Percentiles rank a stretch among this genome's conserved stretches.
Conservation (phyloP, 2,797 vertebrate genomes). For the Gadopsis marmoratus region DNA sequence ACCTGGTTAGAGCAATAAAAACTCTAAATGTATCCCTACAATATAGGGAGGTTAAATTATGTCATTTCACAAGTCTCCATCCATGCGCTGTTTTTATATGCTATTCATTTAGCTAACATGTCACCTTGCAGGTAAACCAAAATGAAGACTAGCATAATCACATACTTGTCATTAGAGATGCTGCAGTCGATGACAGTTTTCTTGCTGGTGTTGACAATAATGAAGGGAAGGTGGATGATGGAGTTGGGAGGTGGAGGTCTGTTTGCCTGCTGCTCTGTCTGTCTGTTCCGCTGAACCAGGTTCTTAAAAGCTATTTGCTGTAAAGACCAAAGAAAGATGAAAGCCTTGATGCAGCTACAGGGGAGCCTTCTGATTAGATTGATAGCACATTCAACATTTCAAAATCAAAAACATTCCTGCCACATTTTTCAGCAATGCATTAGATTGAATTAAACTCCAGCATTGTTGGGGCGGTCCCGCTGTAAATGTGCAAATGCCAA, state of each 20-base stretch:
- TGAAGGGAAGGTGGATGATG: slow-evolving; percentile 98
- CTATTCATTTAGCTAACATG: neutral
- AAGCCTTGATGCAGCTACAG: neutral
- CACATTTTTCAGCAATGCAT: neutral
- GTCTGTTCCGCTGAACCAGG: slow-evolving; percentile 96
- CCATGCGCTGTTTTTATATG: neutral
- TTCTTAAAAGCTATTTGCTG: slow-evolving; percentile 99
- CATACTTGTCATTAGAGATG: slow-evolving; percentile 99
- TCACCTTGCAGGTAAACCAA: neutral
- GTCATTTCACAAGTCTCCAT: neutral
- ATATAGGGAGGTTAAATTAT: neutral
- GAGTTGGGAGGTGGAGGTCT: slow-evolving; percentile 95
- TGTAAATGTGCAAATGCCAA: neutral
- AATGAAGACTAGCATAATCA: slow-evolving; percentile 5
- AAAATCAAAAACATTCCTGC: neutral
- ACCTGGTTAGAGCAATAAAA: neutral
- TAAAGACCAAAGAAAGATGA: slow-evolving; percentile 39
- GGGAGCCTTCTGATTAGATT: neutral
- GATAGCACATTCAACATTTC: neutral
- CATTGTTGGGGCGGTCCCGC: neutral
- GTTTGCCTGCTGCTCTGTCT: slow-evolving; percentile 93
- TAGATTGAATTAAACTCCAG: neutral
- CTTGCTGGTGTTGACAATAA: slow-evolving; percentile 99
- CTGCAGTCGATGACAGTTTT: slow-evolving; percentile 99
- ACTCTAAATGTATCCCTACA: neutral